Evolutionary conservation across 1,140 invertebrate genomes (phyloP).

Genomic region (Ladona fulva): DNA sequence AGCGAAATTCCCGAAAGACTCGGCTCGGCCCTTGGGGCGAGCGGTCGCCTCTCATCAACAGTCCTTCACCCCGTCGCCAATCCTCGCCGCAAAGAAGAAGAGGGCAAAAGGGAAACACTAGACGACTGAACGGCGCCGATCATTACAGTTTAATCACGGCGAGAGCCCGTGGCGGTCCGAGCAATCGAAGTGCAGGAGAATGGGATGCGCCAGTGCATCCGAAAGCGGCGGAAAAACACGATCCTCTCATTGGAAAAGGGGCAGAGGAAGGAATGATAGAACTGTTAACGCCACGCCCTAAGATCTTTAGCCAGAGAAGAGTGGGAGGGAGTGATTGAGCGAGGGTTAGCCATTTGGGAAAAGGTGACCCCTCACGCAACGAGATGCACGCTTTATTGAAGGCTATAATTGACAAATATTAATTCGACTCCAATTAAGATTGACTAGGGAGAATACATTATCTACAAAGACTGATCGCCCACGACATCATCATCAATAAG

Average conservation of each 20-base stretch:
- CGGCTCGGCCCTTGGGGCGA: too few relatives aligned
- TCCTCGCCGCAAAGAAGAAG: too few relatives aligned
- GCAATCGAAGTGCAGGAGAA: neutral
- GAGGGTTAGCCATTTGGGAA: neutral
- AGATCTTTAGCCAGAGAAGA: neutral
- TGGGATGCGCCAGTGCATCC: neutral
- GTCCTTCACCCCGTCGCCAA: neutral
- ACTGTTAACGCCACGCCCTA: neutral
- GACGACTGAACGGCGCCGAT: neutral
- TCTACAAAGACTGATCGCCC: neutral
- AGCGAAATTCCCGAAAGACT: too few relatives aligned
- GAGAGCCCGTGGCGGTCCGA: neutral
- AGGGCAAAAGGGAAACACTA: neutral
- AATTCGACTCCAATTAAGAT: neutral
- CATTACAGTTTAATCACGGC: slow-evolving; percentile 1
- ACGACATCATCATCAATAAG: neutral
- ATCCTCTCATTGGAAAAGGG: neutral
- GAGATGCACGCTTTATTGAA: neutral
- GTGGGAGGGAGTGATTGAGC: neutral
- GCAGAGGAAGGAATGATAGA: neutral
- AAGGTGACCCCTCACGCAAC: neutral
- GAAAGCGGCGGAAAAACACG: neutral
- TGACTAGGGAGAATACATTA: neutral
- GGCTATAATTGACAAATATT: neutral
- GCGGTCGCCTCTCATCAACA: neutral